Percentiles rank a stretch among this genome's conserved stretches.
These are phyloP conservation scores for Mamestra configurata DNA, from an alignment of 1,140 invertebrate species.

Conservation along the genomic window DNA sequence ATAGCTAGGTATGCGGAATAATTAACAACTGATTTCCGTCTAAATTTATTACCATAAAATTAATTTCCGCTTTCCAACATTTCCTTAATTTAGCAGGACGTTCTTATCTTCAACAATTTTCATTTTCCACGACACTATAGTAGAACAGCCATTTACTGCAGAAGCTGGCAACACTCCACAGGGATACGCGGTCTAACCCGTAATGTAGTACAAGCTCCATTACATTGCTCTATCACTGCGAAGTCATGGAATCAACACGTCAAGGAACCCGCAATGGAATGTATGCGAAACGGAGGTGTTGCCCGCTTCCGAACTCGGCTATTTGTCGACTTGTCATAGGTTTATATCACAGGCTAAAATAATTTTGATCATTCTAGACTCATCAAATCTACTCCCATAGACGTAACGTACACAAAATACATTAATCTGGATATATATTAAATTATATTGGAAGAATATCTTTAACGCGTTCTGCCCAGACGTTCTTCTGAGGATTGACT, in stretches of 20 bases:
- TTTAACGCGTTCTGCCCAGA: conserved; percentile 8
- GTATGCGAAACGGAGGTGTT: conserved; percentile 8
- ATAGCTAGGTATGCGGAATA: background rate
- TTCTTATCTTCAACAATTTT: background rate
- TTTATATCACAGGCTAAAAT: conserved; percentile 45
- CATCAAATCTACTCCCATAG: background rate
- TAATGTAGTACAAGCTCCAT: background rate
- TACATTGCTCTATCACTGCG: conserved; percentile 6
- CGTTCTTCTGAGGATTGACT: background rate
- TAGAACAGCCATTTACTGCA: background rate
- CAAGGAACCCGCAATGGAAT: conserved; percentile 31
- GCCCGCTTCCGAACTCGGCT: background rate
- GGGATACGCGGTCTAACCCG: background rate
- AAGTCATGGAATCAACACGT: conserved; percentile 6
- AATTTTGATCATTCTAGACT: conserved; percentile 19
- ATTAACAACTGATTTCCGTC: background rate
- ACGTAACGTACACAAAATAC: conserved; percentile 45
- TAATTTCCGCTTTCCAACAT: too few species aligned
- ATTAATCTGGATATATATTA: conserved; percentile 26
- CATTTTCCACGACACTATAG: background rate
- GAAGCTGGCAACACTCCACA: conserved; percentile 19
- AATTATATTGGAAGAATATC: background rate
- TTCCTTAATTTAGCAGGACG: background rate
- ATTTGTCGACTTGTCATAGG: conserved; percentile 14
- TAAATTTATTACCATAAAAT: too few species aligned